These are phyloP conservation scores for Lepilemur ruficaudatus DNA, from an alignment of 2,797 vertebrate species.

Conservation along the genomic window DNA sequence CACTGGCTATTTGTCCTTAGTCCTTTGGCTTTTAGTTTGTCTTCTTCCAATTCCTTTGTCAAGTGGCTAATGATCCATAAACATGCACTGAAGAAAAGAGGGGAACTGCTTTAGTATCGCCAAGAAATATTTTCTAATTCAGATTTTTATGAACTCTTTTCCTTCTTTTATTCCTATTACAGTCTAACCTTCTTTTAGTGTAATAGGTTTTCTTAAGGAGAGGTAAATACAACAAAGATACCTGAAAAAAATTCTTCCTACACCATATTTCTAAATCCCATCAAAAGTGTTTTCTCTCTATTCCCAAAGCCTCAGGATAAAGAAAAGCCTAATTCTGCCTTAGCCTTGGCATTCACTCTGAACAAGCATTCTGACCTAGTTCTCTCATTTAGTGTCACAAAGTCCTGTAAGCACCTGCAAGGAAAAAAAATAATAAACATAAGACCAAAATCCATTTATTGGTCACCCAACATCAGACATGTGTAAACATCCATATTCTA, in stretches of 20 bases:
- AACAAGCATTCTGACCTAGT: slow-evolving; percentile 50
- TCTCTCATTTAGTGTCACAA: neutral
- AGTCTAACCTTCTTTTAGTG: neutral
- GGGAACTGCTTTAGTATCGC: neutral
- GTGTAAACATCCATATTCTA: neutral
- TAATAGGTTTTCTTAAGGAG: slow-evolving; percentile 22
- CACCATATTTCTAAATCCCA: slow-evolving; percentile 22
- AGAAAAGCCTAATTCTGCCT: neutral
- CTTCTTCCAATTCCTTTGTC: neutral
- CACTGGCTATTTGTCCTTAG: neutral
- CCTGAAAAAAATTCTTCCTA: neutral
- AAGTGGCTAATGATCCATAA: slow-evolving; percentile 44
- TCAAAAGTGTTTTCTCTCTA: neutral
- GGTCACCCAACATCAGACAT: neutral
- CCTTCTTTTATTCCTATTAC: neutral
- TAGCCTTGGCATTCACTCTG: neutral
- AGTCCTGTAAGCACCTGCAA: neutral
- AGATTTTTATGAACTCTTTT: neutral
- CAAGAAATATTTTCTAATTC: slow-evolving; percentile 40
- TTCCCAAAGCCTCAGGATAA: slow-evolving; percentile 28
- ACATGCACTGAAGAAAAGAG: neutral
- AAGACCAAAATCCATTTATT: neutral
- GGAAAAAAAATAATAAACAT: neutral
- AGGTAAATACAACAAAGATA: neutral
- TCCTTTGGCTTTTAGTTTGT: neutral